Base-by-base conservation (phyloP, 2,113 vertebrate genomes). In the Tretioscincus oriximinensis region DNA sequence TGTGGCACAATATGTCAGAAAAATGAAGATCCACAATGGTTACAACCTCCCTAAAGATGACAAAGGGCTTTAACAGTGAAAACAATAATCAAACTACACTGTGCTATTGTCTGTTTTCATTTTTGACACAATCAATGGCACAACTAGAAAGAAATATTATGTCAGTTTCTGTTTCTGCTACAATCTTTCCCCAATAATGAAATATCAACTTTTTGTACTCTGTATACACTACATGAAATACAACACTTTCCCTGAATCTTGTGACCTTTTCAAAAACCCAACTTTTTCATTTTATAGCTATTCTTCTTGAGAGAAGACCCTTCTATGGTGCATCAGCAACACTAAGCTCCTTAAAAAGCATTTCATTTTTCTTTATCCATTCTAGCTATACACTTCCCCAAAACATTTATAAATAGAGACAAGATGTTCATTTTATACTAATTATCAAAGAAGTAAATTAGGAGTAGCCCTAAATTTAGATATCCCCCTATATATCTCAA, bases 251-350 rank as follows among this genome's bases (percentile, higher is more conserved):
- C 89, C 90, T 76, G 81, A 89, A 90, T 90, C 75, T 65, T 85
- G 86, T 93, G 91, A 92, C 91, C 91, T 93, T 93, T 92, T 91
- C 84, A 91, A 88, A 91, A 91, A 80, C 78, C 66, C 82, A 77
- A 89, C 85, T 85, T 92, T 90, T 90, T 86, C 91, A 90, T 84
- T 86, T 58, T 90, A 86, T 88, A 81, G 84, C 79, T 82, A 85
- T 90, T 87, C 83, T 90, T 87, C 89, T 91, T 81, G 61, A 88
- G 90, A 86, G 85, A 88, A 87, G 84, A 85, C 14, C 41, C 58
- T n/a, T 24, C 20, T 76, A 83, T 88, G 29, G 76, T 82, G 1
- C 86, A 68, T 87, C 54, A 58, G 12, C 18, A 76, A 76, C 82
- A 78, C 35, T 81, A 77, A 88, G 89, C n/a, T 29, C 63, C 89